Base-by-base conservation (phyloP, 1,140 invertebrate species). In the Drosophila hydei region DNA sequence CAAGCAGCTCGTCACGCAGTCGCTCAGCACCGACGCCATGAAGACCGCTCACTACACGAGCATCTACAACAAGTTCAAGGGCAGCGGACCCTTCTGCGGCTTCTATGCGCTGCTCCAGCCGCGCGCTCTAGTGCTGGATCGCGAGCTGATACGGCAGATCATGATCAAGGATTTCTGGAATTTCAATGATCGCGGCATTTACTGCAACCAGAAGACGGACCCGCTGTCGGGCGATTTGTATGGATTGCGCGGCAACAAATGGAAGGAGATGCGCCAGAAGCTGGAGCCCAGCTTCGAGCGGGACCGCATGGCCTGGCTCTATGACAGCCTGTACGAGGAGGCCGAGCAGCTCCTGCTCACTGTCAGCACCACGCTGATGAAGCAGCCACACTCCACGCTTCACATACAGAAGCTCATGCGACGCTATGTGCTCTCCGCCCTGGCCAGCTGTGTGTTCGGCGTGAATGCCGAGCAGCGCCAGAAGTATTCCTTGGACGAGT, bases 211-310 rank as follows among this genome's bases (percentile, higher is more conserved):
- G 14, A 90, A 93, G 12, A 75, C 92, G 47, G 93, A 94, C 58
- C 91, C 94, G 2, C 40, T 94, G 21, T 90, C 91, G n/a, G 92
- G 88, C n/a, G 92, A 94, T 81, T 74, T 94, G 21, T 93, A 94
- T 61, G 92, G 92, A 9, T 71, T 93, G 54, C 90, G 92, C 47
- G 94, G 93, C 3, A 84, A 93, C 12, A 90, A 91, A 14, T 96
- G 95, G 95, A 93, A 93, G 74, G 89, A 93, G 40, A 92, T 95
- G 67, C 91, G 95, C 40, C 90, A 92, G 16, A 93, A 94, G 63
- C 91, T 95, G 33, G 94, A 94, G 48, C 94, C 94, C 3, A 93
- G 93, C 2, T 95, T 95, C 72, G 94, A 94, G 1, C 91, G 92
- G 0, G 92, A 92, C 7, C 94, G 94, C 83, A 91, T 95, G 63